These are phyloP conservation scores for Drosophila nasuta DNA, from an alignment of 1,140 invertebrate species.

Conservation along the genomic window DNA sequence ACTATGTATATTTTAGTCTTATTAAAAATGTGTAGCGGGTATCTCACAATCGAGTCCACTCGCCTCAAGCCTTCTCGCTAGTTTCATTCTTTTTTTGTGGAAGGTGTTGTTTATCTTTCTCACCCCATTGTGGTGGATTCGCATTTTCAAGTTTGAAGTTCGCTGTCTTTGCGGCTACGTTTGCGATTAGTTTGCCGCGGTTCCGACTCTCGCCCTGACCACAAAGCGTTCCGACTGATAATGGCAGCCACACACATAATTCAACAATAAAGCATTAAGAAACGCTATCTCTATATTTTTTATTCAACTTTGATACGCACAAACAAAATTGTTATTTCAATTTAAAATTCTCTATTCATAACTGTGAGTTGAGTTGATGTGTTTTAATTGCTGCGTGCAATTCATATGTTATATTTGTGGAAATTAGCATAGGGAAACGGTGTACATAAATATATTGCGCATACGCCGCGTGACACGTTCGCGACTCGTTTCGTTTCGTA, in stretches of 20 bases:
- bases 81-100: neutral
- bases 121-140: constrained; percentile 52
- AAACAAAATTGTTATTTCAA: too few relatives aligned
- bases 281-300: constrained; percentile 8
- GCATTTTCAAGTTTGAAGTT: constrained; percentile 34
- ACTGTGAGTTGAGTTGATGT: constrained; percentile 12
- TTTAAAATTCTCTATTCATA: neutral
- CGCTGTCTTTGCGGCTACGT: constrained; percentile 27
- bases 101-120: constrained; percentile 43
- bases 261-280: constrained; percentile 17
- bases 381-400: constrained; percentile 15
- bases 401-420: constrained; percentile 11
- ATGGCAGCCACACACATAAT: constrained; percentile 23
- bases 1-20: too few relatives aligned
- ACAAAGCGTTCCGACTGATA: constrained; percentile 20
- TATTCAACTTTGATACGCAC: neutral
- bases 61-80: too few relatives aligned
- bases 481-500: neutral
- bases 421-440: constrained; percentile 22
- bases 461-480: constrained; percentile 64
- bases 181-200: constrained; percentile 22
- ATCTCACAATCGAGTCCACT: too few relatives aligned
- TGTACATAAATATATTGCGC: constrained; percentile 44
- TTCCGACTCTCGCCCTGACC: constrained; percentile 13
- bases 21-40: too few relatives aligned